A percentile compares a stretch with the other conserved stretches of the same genome.
Evolutionary conservation across 2,113 vertebrate species (phyloP).

Genomic region (Benitochromis conjunctus): DNA sequence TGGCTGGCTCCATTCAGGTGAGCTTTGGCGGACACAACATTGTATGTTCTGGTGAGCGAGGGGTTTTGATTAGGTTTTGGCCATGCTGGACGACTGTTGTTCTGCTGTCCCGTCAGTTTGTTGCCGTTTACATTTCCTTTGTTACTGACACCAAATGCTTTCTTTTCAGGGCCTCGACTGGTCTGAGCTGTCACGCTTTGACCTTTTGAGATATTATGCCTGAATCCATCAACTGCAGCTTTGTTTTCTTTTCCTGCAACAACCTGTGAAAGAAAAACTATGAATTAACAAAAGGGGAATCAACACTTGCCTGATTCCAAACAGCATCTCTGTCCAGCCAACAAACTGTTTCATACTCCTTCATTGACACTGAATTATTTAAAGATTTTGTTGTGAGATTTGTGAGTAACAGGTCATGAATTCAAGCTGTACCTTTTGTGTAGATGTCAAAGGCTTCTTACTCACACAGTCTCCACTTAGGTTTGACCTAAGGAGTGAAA

Average conservation of each 20-base stretch:
- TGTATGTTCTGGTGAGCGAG: neutral
- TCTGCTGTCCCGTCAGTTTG: neutral
- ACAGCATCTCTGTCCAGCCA: neutral
- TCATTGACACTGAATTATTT: neutral
- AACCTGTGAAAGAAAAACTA: constrained; percentile 28
- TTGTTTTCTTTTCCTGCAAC: constrained; percentile 62
- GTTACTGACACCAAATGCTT: neutral
- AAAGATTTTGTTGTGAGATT: neutral
- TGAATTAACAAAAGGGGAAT: neutral
- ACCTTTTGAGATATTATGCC: neutral
- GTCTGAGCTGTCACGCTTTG: neutral
- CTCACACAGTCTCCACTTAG: neutral
- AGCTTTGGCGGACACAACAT: neutral
- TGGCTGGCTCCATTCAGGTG: neutral
- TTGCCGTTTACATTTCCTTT: neutral
- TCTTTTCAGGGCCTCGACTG: neutral
- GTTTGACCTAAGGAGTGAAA: constrained; percentile 27
- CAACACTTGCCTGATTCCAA: neutral
- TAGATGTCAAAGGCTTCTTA: neutral
- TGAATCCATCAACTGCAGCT: neutral
- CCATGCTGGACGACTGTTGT: neutral
- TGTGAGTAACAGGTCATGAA: neutral
- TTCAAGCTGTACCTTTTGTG: constrained; percentile 3
- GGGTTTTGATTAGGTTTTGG: neutral
- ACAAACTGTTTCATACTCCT: neutral